Percentiles rank a stretch among this genome's conserved stretches.
Conservation (phyloP, 2,888 invertebrate species). For the Xylocampa areola region DNA sequence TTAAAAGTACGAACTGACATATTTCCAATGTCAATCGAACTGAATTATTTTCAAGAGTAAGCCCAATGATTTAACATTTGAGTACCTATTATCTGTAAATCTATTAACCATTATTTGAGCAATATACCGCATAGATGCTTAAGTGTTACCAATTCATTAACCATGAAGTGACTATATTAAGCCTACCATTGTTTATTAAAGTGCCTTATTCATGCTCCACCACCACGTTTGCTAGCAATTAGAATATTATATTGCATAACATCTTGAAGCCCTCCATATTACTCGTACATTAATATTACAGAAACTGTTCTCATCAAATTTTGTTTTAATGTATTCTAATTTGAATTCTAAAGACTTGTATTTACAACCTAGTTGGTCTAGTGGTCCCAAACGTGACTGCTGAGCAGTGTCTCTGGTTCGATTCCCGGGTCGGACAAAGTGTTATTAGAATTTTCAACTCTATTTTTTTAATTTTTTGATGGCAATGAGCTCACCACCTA, state of each 20-base stretch:
- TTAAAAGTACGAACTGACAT: too few species aligned
- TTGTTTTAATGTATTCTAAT: constrained; percentile 6
- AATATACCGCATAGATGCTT: constrained; percentile 17
- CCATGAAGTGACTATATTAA: constrained; percentile 39
- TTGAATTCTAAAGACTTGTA: not conserved
- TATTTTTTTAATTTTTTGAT: too few species aligned
- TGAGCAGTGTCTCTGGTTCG: too few species aligned
- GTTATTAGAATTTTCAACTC: too few species aligned
- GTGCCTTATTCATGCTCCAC: constrained; percentile 37
- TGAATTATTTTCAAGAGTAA: too few species aligned
- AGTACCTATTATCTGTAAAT: not conserved
- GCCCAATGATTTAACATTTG: not conserved
- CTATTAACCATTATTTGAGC: constrained; percentile 23
- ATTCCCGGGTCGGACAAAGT: too few species aligned
- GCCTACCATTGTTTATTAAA: constrained; percentile 45
- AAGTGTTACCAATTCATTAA: constrained; percentile 49
- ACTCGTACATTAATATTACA: constrained; percentile 22
- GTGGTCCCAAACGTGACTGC: too few species aligned
- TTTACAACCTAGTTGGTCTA: too few species aligned
- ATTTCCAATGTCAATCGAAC: too few species aligned
- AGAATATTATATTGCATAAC: constrained; percentile 49
- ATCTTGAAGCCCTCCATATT: constrained; percentile 32
- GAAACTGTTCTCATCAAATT: constrained; percentile 17
- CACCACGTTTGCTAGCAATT: constrained; percentile 43
- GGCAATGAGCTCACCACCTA: too few species aligned